Evolutionary conservation across 2,113 vertebrate genomes (phyloP).

Genomic region (Condylura cristata): DNA sequence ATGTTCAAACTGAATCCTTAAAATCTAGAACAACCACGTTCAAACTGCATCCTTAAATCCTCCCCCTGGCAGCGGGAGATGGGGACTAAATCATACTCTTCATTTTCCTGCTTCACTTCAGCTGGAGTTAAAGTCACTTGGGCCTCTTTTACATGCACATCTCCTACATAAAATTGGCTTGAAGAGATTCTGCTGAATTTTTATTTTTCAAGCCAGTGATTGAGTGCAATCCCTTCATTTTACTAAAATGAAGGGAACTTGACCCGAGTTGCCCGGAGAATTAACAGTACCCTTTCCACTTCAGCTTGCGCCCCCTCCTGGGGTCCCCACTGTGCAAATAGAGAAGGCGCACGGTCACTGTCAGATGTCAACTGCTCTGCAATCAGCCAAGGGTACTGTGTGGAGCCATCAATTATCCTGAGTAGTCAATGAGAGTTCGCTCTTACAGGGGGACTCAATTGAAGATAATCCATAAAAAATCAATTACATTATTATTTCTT

Average conservation of each 20-base stretch:
- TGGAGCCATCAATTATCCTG: constrained; percentile 70
- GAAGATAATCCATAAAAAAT: constrained; percentile 83
- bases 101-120: not conserved
- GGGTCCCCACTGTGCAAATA: not conserved
- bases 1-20: not conserved
- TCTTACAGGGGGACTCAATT: constrained; percentile 77
- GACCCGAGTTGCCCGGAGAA: not conserved
- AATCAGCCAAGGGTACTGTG: constrained; percentile 78
- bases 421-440: constrained; percentile 76
- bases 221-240: constrained; percentile 20
- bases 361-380: constrained; percentile 48
- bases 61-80: not conserved
- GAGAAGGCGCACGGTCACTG: not conserved
- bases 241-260: constrained; percentile 7
- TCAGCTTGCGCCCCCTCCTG: not conserved
- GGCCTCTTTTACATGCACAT: not conserved
- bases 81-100: not conserved
- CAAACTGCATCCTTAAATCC: not conserved
- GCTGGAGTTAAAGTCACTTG: not conserved
- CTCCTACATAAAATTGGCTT: not conserved
- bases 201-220: constrained; percentile 11
- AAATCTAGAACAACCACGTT: not conserved
- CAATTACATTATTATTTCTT: constrained; percentile 82
- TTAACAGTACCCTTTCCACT: not conserved
- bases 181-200: not conserved